Evolutionary conservation across 2,888 invertebrate genomes (phyloP).

Genomic region (Leucophora obtusa): DNA sequence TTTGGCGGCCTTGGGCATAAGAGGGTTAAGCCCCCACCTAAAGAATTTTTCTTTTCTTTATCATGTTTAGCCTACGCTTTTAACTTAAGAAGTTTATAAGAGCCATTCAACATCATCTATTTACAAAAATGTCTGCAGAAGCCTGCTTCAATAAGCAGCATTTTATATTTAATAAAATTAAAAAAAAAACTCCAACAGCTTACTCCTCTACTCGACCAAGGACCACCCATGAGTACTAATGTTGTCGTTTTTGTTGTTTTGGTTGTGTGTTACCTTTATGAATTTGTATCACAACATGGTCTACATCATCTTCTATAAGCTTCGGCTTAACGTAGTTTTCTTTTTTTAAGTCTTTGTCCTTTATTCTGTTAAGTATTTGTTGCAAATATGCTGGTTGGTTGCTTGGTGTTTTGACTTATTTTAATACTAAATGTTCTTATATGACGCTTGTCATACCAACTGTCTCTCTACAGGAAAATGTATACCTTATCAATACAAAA

Average conservation of each 20-base stretch:
- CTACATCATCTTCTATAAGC: constrained; percentile 33
- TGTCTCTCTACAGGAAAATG: too few species aligned
- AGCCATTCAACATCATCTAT: neutral
- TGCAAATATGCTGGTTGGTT: constrained; percentile 15
- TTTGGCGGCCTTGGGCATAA: too few species aligned
- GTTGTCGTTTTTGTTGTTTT: constrained; percentile 1
- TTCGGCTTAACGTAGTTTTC: constrained; percentile 29
- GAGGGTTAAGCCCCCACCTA: too few species aligned
- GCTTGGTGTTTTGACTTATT: constrained; percentile 16
- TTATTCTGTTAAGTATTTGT: constrained; percentile 9
- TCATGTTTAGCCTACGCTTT: neutral
- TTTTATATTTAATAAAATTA: neutral
- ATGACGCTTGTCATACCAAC: too few species aligned
- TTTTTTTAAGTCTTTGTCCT: constrained; percentile 39
- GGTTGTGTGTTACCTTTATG: constrained; percentile 50
- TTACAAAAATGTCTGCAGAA: neutral
- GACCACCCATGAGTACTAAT: constrained; percentile 52
- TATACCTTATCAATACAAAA: too few species aligned
- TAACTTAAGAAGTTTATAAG: neutral
- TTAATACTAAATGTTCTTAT: constrained; percentile 40
- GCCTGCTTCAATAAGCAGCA: constrained; percentile 5
- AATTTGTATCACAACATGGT: constrained; percentile 53
- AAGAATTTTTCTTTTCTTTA: neutral
- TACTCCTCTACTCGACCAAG: neutral
- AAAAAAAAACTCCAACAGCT: constrained; percentile 1